Conservation (phyloP, 2,797 vertebrate species). For the Phrynocephalus guinanensis region DNA sequence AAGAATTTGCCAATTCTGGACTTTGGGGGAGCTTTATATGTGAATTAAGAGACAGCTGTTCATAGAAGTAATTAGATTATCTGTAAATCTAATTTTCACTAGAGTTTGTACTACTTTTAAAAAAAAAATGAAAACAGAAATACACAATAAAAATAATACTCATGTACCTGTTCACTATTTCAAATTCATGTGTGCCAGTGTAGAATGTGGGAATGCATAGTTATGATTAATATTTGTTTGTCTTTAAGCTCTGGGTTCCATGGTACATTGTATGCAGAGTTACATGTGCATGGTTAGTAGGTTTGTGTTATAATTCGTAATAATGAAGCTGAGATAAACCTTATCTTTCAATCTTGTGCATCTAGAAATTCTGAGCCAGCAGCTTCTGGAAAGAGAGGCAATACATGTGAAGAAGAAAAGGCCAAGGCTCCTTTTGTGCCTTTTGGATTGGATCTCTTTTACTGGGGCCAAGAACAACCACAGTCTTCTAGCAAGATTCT, state of each 20-base stretch:
- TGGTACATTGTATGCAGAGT: slow-evolving; percentile 7
- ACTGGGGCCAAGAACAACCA: slow-evolving; percentile 92
- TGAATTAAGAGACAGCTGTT: too few species aligned
- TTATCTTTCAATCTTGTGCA: slow-evolving; percentile 32
- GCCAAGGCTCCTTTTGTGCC: slow-evolving; percentile 85
- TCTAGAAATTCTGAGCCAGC: slow-evolving; percentile 35
- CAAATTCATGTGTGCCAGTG: too few species aligned
- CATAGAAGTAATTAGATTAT: too few species aligned
- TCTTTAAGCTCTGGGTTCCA: neutral
- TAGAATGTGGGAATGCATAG: too few species aligned
- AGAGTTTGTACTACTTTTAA: too few species aligned
- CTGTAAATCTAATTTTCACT: too few species aligned
- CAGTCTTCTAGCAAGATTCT: slow-evolving; percentile 84
- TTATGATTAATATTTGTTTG: neutral
- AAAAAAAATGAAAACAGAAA: too few species aligned
- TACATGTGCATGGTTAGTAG: slow-evolving; percentile 33
- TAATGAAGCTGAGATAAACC: neutral
- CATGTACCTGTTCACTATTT: too few species aligned
- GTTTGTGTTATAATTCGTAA: slow-evolving; percentile 19
- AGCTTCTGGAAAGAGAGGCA: slow-evolving; percentile 43
- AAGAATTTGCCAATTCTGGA: too few species aligned
- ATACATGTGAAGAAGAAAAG: slow-evolving; percentile 67
- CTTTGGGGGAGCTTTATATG: too few species aligned
- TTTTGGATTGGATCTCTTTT: slow-evolving; percentile 91
- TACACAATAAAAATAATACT: too few species aligned